Evolutionary conservation across 2,797 vertebrate species (phyloP), one percentile per base, ranked within the genome.

Genomic region (Pangasius mekongensis): DNA sequence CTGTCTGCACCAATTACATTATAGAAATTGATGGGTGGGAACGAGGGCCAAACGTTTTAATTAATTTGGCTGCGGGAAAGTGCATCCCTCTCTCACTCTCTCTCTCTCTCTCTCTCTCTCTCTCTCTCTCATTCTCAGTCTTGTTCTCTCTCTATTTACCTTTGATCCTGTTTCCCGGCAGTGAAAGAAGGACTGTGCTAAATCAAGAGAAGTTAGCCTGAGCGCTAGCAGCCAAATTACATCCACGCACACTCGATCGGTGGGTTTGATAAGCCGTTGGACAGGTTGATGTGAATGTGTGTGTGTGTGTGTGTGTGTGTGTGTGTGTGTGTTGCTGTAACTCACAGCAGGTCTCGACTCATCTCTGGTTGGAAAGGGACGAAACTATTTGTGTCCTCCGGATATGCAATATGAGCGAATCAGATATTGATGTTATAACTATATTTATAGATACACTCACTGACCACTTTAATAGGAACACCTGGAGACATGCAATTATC

Each of bases 311-410:
- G 78, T 80, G 77, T 56, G 77, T 80, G 78, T 81, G 74, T 52
- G 74, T 80, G 54, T 81, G 77, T 80, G 76, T 78, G 77, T 80
- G 78, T 78, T 81, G 82, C 81, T 43, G 49, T 69, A 83, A 85
- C 49, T 87, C 78, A 58, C 81, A 30, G 88, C 94, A 92, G 94
- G 95, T 78, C 93, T 92, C 90, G 90, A 92, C 91, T 93, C 93
- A 92, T 94, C 92, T 93, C 80, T n/a, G 76, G 85, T 94, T 95
- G 92, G 93, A 93, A 87, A 88, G 74, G 77, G 81, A 83, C 39
- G 0, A 84, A 91, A 86, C 87, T 91, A 87, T 92, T 69, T 87
- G 52, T 86, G 84, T 88, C 89, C 84, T 90, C 87, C 86, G 24
- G 80, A 64, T 64, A 83, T 64, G 80, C 24, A 27, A 27, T 82